Percentiles rank a stretch among this genome's conserved stretches.
These are phyloP conservation scores for Zeus faber DNA, from an alignment of 2,113 vertebrate genomes.

Conservation along the genomic window DNA sequence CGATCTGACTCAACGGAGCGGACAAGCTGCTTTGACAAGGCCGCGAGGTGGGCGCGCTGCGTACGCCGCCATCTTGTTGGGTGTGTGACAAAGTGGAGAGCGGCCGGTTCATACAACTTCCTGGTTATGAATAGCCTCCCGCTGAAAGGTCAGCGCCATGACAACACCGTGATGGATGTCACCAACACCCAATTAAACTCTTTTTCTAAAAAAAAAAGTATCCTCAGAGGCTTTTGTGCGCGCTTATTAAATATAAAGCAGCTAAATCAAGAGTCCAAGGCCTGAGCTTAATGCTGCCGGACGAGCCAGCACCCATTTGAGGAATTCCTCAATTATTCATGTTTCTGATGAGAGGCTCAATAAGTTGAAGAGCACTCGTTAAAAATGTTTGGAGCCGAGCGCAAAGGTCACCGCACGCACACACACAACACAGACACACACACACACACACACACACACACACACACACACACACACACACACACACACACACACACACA, in stretches of 20 bases:
- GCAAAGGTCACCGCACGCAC: conserved; percentile 68
- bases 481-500: background rate
- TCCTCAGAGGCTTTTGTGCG: conserved; percentile 56
- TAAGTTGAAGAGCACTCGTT: conserved; percentile 71
- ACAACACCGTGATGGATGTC: conserved; percentile 81
- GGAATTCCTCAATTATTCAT: conserved; percentile 73
- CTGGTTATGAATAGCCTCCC: conserved; percentile 79
- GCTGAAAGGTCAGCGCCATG: conserved; percentile 78
- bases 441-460: background rate
- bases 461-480: conserved; percentile 18
- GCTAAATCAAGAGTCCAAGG: conserved; percentile 74
- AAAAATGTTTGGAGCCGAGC: conserved; percentile 68
- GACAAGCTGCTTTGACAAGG: too few species aligned
- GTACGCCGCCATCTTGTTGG: conserved; percentile 41
- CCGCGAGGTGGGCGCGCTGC: too few species aligned
- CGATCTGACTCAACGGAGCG: too few species aligned
- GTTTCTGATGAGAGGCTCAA: conserved; percentile 73
- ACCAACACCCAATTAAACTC: conserved; percentile 79
- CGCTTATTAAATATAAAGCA: conserved; percentile 81
- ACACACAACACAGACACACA: conserved; percentile 20
- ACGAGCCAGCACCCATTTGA: conserved; percentile 44
- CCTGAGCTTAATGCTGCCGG: conserved; percentile 60
- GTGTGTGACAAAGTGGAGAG: conserved; percentile 63
- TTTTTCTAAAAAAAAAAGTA: conserved; percentile 58
- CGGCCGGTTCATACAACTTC: conserved; percentile 73